Percentiles rank a stretch among this genome's conserved stretches.
Evolutionary conservation across 2,113 vertebrate genomes (phyloP).

Genomic region (Sorex araneus): DNA sequence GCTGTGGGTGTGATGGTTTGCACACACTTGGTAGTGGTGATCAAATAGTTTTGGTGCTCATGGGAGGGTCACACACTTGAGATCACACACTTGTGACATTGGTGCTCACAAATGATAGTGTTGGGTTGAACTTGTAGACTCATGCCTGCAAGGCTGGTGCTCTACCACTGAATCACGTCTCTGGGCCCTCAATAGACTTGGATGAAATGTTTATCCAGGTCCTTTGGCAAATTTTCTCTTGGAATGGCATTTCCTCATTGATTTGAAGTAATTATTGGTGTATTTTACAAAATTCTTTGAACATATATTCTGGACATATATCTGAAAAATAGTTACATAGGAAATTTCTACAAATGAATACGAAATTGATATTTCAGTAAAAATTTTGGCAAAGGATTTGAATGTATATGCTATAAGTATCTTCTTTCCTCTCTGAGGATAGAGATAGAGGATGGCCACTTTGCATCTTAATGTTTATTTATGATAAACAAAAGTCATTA

Average conservation of each 20-base stretch:
- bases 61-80: no score
- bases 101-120: no score
- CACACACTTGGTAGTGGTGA: no score
- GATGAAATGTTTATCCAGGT: not conserved
- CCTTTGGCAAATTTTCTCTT: constrained; percentile 19
- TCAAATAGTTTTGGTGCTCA: no score
- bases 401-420: not conserved
- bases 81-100: no score
- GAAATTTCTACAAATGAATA: constrained; percentile 14
- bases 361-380: constrained; percentile 22
- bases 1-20: no score
- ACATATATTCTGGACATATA: not conserved
- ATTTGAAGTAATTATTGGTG: not conserved
- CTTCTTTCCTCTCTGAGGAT: not conserved
- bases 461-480: not conserved
- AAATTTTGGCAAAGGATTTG: not conserved
- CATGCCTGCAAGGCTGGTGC: not conserved
- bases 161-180: no score
- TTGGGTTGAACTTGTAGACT: not conserved
- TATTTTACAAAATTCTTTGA: constrained; percentile 1
- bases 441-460: not conserved
- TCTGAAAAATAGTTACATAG: constrained; percentile 5
- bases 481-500: not conserved
- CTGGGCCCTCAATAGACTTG: not conserved
- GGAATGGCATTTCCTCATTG: not conserved